Base-by-base conservation (phyloP, 2,113 vertebrate species). In the Lanius collurio region DNA sequence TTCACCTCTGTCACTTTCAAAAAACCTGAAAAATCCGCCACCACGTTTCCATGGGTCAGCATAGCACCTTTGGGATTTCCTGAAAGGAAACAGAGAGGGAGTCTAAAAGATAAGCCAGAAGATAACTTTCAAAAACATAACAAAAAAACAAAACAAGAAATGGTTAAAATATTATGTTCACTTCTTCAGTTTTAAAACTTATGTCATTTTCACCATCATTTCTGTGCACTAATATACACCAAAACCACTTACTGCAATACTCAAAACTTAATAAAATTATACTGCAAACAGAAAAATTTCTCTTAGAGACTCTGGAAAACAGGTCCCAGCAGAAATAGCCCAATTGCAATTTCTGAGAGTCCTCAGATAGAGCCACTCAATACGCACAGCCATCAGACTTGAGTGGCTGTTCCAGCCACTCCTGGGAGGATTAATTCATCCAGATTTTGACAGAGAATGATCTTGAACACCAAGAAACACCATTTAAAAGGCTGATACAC, bases 1-100 rank as follows among this genome's bases (percentile, higher is more conserved):
- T 98, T 98, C 98, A 99, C 99, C 97, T 99, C 99, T 59, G 99
- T 99, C 62, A 99, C 99, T 98, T 99, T 99, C 93, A 99, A 98
- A 97, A 99, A 99, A 95, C 99, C 99, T 11, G 99, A 99, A 95
- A 99, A 99, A 97, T 99, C 99, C 9, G 99, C 99, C 50, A 99
- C 99, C 89, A 99, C 99, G 12, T 99, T 99, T 53, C 99, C 99
- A 41, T 99, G 99, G 49, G 98, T 99, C 88, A 99, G 98, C 99
- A 99, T 99, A 37, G 99, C 99, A 88, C 99, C 99, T 94, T 99
- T 99, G 41, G 99, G 99, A 95, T 99, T 99, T 94, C 99, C 99
- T 99, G 97, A 41, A 96, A 71, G 83, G 76, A 88, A 92, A 39
- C 10, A 92, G 15, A 97, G 87, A 97, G 84, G 13, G 15, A 35